These are phyloP conservation scores for Rhopalosiphum nymphaeae DNA, from an alignment of 2,888 invertebrate genomes.

Conservation along the genomic window DNA sequence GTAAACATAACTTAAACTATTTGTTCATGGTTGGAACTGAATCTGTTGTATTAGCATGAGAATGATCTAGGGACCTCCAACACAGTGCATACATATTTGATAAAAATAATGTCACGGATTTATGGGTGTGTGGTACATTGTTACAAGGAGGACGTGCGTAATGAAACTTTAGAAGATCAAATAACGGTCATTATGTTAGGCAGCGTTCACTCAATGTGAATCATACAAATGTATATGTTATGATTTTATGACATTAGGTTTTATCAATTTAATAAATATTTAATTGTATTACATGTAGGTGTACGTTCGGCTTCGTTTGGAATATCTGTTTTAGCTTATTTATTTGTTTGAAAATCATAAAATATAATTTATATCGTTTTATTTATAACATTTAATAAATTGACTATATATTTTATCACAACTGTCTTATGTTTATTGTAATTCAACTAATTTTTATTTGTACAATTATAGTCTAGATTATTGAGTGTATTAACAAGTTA, in stretches of 20 bases:
- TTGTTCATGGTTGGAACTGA: conserved; percentile 22
- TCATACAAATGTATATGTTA: neutral
- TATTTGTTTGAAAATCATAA: neutral
- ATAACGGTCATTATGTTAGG: conserved; percentile 35
- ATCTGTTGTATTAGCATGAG: conserved; percentile 42
- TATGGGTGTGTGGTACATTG: conserved; percentile 61
- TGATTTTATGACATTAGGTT: neutral
- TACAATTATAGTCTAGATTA: neutral
- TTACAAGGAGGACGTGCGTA: conserved; percentile 55
- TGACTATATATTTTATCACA: neutral
- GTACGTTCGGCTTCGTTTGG: neutral
- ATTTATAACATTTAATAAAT: neutral
- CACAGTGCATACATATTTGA: conserved; percentile 50
- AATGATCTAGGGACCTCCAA: conserved; percentile 26
- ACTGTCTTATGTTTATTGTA: neutral
- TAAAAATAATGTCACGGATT: conserved; percentile 61
- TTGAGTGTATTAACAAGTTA: neutral
- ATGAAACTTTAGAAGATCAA: conserved; percentile 58
- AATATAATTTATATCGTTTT: neutral
- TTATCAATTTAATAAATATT: neutral
- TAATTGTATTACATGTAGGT: neutral
- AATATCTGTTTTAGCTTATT: neutral
- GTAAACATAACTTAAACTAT: conserved; percentile 42
- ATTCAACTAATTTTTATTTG: neutral
- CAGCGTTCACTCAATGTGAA: conserved; percentile 10